phyloP scores from a whole-genome alignment of 35 echinoderm and acorn worm species.

The Apostichopus californicus region DNA sequence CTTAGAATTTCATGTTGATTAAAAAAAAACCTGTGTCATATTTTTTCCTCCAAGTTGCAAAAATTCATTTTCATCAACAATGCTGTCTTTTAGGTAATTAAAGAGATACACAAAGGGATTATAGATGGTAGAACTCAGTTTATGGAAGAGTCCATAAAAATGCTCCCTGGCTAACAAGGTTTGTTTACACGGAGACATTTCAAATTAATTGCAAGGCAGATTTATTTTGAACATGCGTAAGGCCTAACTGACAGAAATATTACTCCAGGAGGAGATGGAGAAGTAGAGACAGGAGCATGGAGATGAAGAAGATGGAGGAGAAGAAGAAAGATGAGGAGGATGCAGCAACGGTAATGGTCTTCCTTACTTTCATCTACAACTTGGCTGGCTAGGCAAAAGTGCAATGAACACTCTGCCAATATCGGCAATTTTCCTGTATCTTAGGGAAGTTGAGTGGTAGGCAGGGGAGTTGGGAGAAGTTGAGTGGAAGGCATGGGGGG shows the following conservation, averaged over 20 bases:
- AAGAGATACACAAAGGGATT: constrained; percentile 13
- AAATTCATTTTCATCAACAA: background rate
- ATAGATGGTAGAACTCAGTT: background rate
- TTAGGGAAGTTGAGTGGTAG: too few relatives aligned
- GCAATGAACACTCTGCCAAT: too few relatives aligned
- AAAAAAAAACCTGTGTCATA: background rate
- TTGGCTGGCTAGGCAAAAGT: too few relatives aligned
- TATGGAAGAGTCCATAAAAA: constrained; percentile 2
- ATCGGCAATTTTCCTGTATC: too few relatives aligned
- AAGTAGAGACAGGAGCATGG: background rate
- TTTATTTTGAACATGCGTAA: background rate
- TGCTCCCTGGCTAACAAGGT: background rate
- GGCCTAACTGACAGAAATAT: constrained; percentile 19
- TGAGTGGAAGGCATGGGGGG: too few relatives aligned
- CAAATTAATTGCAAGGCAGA: constrained; percentile 7
- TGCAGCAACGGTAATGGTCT: too few relatives aligned
- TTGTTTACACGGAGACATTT: constrained; percentile 39
- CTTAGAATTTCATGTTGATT: background rate
- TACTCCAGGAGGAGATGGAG: background rate
- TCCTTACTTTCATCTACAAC: too few relatives aligned
- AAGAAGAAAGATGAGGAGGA: too few relatives aligned
- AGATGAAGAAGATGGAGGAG: too few relatives aligned
- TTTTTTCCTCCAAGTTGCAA: background rate
- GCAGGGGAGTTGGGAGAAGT: too few relatives aligned
- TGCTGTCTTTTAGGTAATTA: background rate